A percentile compares a stretch with the other conserved stretches of the same genome.
Evolutionary conservation across 2,888 invertebrate genomes (phyloP).

Genomic region (Globia sparganii): DNA sequence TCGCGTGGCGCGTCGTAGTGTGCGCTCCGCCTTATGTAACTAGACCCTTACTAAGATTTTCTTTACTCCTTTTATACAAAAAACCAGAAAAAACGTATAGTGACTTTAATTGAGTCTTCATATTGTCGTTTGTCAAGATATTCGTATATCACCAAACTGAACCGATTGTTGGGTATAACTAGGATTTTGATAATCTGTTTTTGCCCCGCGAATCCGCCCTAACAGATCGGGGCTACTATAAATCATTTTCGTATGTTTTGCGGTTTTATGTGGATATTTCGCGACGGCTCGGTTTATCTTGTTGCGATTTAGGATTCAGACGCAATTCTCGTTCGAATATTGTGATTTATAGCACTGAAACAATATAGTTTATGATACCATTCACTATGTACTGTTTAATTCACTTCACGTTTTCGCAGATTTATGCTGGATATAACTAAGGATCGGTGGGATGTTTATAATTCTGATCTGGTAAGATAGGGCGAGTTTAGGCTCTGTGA

Average conservation of each 20-base stretch:
- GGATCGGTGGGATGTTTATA: conserved; percentile 39
- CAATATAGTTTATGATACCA: conserved; percentile 58
- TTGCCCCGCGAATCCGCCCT: conserved; percentile 82
- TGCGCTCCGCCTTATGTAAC: background rate
- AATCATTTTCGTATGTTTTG: conserved; percentile 88
- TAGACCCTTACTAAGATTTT: background rate
- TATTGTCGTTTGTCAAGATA: conserved; percentile 44
- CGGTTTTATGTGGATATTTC: conserved; percentile 85
- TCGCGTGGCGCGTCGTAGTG: background rate
- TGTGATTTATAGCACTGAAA: conserved; percentile 72
- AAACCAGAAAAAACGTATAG: background rate
- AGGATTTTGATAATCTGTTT: conserved; percentile 88
- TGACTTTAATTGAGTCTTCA: conserved; percentile 24
- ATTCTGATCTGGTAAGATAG: conserved; percentile 44
- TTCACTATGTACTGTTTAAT: conserved; percentile 54
- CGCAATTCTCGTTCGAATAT: conserved; percentile 70
- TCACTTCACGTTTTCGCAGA: conserved; percentile 61
- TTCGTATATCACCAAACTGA: conserved; percentile 74
- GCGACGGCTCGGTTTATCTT: conserved; percentile 82
- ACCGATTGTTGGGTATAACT: conserved; percentile 82
- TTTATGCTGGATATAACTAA: conserved; percentile 55
- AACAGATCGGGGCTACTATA: conserved; percentile 85
- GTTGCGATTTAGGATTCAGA: conserved; percentile 81
- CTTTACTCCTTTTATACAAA: background rate
- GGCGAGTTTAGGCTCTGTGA: background rate